Conservation (phyloP, 2,113 vertebrate genomes). For the Globicephala melas region DNA sequence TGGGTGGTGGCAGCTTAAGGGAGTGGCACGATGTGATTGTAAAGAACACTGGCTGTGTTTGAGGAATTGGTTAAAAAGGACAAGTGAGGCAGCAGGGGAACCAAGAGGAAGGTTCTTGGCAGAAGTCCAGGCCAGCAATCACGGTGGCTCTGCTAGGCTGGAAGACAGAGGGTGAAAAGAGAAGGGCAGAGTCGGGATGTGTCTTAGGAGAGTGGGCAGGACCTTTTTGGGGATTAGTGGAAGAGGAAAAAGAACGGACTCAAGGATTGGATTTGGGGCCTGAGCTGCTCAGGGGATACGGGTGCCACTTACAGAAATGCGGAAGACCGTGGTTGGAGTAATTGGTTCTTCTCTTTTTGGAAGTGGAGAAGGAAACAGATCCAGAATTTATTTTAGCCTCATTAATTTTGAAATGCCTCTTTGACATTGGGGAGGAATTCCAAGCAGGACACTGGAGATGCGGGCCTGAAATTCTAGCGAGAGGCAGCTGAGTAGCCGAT, state of each 20-base stretch:
- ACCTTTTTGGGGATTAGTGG: neutral
- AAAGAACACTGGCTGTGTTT: neutral
- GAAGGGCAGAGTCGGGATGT: neutral
- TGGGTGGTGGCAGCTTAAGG: neutral
- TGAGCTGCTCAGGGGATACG: neutral
- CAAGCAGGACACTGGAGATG: neutral
- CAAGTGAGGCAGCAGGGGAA: neutral
- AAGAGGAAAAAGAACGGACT: neutral
- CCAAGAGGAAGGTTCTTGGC: neutral
- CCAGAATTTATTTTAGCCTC: neutral
- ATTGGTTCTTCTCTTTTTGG: neutral
- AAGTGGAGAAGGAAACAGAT: neutral
- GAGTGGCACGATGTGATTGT: no score
- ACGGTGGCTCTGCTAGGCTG: rapidly evolving
- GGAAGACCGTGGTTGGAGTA: rapidly evolving
- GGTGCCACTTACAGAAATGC: neutral
- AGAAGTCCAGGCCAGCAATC: neutral
- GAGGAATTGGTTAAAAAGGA: neutral
- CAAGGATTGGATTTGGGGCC: neutral
- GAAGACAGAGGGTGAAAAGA: neutral
- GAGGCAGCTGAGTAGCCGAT: rapidly evolving
- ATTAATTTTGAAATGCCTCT: neutral
- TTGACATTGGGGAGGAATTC: neutral
- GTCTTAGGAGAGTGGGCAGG: neutral
- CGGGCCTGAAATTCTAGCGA: neutral